A percentile compares a stretch with the other conserved stretches of the same genome.
Conservation (phyloP, 2,888 invertebrate species). For the Clunio marinus region DNA sequence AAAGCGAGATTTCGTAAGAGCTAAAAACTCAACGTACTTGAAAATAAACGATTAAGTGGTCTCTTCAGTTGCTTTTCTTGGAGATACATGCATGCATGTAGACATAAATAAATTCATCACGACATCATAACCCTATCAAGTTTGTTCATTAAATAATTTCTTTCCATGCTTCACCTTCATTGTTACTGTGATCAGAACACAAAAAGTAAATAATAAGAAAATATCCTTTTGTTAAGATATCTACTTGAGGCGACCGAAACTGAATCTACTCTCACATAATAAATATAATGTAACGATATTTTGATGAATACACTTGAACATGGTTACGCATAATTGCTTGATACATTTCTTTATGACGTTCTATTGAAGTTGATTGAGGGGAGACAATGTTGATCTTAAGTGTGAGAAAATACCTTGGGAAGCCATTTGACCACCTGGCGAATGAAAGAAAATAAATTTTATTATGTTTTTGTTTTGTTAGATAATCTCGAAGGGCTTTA, state of each 20-base stretch:
- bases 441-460: background rate
- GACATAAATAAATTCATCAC: conserved; percentile 11
- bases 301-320: conserved; percentile 31
- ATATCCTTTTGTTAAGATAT: conserved; percentile 28
- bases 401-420: conserved; percentile 25
- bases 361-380: background rate
- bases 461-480: background rate
- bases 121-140: conserved; percentile 28
- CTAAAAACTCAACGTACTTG: no score
- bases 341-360: background rate
- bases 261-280: background rate
- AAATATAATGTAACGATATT: conserved; percentile 28
- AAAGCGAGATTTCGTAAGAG: conserved; percentile 26
- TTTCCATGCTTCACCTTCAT: background rate
- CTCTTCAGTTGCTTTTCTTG: conserved; percentile 33
- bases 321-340: conserved; percentile 36
- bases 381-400: conserved; percentile 4
- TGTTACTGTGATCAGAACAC: background rate
- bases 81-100: background rate
- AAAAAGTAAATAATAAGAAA: conserved; percentile 14
- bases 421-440: conserved; percentile 30
- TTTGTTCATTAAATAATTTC: background rate
- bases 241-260: conserved; percentile 13
- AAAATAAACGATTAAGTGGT: conserved; percentile 23
- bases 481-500: background rate